phyloP scores from a whole-genome alignment of 2,113 vertebrate genomes.

The Corvus hawaiiensis region DNA sequence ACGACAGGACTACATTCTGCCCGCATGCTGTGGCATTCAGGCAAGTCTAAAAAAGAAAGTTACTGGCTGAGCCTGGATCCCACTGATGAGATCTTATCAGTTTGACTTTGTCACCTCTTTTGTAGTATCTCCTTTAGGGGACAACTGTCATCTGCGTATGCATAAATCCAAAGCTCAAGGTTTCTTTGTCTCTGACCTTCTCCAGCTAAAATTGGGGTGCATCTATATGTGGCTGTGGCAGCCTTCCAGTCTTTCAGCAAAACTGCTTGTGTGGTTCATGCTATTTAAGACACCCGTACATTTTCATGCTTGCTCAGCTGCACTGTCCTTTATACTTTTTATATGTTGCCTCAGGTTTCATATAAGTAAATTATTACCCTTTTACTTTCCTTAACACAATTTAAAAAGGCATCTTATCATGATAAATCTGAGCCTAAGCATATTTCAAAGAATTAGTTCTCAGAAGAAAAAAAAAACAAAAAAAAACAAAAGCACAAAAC shows the following conservation, averaged over 20 bases:
- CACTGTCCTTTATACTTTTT: neutral
- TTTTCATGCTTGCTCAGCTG: neutral
- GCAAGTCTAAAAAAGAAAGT: neutral
- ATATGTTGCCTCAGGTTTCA: neutral
- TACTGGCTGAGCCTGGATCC: neutral
- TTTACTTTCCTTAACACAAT: neutral
- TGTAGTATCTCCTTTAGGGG: neutral
- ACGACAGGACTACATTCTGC: fast-evolving
- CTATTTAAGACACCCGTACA: neutral
- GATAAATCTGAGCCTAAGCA: neutral
- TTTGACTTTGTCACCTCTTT: neutral
- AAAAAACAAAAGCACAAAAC: neutral
- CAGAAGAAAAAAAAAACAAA: neutral
- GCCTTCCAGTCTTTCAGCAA: neutral
- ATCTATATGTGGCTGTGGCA: neutral
- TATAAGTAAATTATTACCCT: neutral
- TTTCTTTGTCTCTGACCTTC: neutral
- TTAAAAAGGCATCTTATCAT: neutral
- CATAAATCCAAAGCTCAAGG: neutral
- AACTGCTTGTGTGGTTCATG: neutral
- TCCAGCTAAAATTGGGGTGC: neutral
- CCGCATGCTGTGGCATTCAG: neutral
- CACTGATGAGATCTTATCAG: neutral
- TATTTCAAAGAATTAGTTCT: neutral
- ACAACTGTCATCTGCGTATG: neutral